A percentile compares a stretch with the other conserved stretches of the same genome.
Evolutionary conservation across 2,113 vertebrate species (phyloP).

Genomic region (Sterna hirundo): DNA sequence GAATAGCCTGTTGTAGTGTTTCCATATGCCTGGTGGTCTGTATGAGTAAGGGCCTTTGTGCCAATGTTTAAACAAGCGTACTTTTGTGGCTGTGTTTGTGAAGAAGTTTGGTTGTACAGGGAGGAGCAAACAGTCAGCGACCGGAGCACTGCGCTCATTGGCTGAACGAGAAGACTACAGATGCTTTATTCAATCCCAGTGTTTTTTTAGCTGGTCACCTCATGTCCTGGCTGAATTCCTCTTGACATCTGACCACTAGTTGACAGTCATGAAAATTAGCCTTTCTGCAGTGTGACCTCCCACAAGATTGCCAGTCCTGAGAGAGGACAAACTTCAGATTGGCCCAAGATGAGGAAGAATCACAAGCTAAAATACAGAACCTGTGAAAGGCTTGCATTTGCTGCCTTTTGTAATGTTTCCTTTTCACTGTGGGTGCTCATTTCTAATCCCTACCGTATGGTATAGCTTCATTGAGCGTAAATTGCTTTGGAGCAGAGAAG

Average conservation of each 20-base stretch:
- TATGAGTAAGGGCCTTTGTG: neutral
- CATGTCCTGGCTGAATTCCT: neutral
- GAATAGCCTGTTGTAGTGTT: neutral
- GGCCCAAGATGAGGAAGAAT: neutral
- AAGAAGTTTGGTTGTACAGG: neutral
- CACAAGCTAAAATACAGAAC: neutral
- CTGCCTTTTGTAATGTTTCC: neutral
- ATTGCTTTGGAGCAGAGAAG: neutral
- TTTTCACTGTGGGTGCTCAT: neutral
- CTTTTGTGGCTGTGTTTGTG: neutral
- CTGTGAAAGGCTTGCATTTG: neutral
- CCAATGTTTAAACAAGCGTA: neutral
- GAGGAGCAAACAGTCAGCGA: neutral
- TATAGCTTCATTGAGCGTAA: neutral
- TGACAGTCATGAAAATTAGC: neutral
- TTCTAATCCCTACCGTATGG: accelerated
- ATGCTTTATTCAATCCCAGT: neutral
- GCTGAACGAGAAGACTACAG: neutral
- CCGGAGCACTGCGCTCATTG: accelerated
- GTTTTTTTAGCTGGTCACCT: constrained; percentile 8
- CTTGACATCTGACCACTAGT: neutral
- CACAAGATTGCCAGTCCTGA: neutral
- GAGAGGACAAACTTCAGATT: neutral
- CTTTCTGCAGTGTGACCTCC: neutral
- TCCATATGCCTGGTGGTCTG: neutral